Evolutionary conservation across 2,113 vertebrate species (phyloP), one percentile per base, ranked within the genome.

Genomic region (Chamaetylas fuelleborni): DNA sequence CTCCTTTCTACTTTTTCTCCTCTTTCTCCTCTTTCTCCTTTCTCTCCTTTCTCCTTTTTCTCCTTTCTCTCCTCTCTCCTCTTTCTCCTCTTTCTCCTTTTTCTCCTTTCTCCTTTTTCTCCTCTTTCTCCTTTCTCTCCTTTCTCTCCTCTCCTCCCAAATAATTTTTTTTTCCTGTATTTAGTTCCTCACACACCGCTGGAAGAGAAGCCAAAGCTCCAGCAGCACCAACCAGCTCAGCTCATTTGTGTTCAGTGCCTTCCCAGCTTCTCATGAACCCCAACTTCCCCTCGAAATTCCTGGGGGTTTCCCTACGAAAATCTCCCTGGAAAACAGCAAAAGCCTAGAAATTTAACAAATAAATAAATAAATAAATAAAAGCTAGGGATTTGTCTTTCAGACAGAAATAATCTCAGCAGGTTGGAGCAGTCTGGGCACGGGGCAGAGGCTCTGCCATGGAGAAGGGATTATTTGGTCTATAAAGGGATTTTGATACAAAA

Each of bases 401-500:
- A 15, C 40, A 77, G 45, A 43, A 77, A 77, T 83, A 36, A 34
- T 14, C 91, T 48, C 80, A 78, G 74, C 38, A 62, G 60, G 65
- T 64, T 70, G 64, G 60, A 93, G 54, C 80, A 84, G 47, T 71
- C 65, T 29, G 53, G 17, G 23, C 34, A 81, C 4, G 2, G 77
- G 65, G 77, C 66, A 64, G 66, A 33, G 53, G 38, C 38, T 78
- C 66, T 47, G 31, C 72, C 36, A 62, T 4, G 2, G 51, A 58
- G 71, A 93, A 95, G 73, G 43, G 57, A 95, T 89, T 85, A 95
- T 65, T 87, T 53, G 69, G 48, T 70, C 93, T 92, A 67, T 81
- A 82, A 84, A 81, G 69, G 92, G 86, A 92, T 92, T 92, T 85
- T 60, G 88, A 72, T 91, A 80, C 47, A 91, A 84, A 95, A 84